phyloP scores from a whole-genome alignment of 2,797 vertebrate genomes.

The Molossus alvarezi region DNA sequence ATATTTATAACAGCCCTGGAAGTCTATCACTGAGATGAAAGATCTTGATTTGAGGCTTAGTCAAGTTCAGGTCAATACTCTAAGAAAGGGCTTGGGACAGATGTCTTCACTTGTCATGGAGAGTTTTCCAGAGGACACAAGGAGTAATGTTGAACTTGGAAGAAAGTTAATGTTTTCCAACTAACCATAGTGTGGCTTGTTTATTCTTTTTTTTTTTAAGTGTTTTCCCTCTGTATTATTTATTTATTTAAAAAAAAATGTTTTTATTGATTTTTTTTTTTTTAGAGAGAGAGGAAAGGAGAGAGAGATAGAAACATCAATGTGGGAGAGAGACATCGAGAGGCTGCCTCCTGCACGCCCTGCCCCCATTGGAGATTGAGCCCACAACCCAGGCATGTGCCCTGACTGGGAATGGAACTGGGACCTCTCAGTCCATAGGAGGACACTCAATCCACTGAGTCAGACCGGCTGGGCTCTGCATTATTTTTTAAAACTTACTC shows the following conservation, averaged over 20 bases:
- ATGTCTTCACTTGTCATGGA: neutral
- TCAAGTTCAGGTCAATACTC: slow-evolving; percentile 64
- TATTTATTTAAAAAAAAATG: neutral
- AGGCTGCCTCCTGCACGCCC: no score
- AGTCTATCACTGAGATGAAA: slow-evolving; percentile 69
- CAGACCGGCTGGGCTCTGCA: neutral
- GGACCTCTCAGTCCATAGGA: no score
- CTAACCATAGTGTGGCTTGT: neutral
- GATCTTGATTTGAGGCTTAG: slow-evolving; percentile 69
- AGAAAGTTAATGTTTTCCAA: neutral
- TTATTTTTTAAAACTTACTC: neutral
- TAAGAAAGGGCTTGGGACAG: neutral
- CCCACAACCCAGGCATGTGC: no score
- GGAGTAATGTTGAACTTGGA: neutral
- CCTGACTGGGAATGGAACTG: no score
- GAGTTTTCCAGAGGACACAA: slow-evolving; percentile 20
- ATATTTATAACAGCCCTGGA: slow-evolving; percentile 70
- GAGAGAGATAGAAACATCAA: no score
- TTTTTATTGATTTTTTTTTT: no score
- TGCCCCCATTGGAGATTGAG: no score
- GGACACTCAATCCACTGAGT: no score
- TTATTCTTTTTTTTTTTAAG: neutral
- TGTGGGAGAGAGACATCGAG: no score
- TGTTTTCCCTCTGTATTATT: neutral
- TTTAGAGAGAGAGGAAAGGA: no score